Conservation (phyloP, 2,113 vertebrate species). For the Dendrocopos noguchii region DNA sequence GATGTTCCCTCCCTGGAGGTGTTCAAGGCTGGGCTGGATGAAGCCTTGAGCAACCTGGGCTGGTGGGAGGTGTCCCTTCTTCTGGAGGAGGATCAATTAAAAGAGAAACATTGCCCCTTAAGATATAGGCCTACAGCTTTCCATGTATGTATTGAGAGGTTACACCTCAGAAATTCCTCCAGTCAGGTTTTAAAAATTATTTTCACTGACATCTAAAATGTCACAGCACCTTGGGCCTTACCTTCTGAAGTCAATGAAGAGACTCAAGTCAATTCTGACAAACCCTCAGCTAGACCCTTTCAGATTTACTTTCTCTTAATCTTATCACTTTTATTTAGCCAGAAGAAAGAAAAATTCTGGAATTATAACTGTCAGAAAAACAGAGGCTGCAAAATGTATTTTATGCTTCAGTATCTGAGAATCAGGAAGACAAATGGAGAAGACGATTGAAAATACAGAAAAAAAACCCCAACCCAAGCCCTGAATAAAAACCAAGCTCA, state of each 20-base stretch:
- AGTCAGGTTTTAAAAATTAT: not conserved
- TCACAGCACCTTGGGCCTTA: not conserved
- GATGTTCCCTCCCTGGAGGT: too few relatives aligned
- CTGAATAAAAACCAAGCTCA: not conserved
- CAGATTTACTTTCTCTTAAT: not conserved
- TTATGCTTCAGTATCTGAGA: not conserved
- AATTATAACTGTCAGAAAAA: not conserved
- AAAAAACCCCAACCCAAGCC: not conserved
- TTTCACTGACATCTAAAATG: slow-evolving; percentile 4
- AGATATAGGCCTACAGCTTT: not conserved
- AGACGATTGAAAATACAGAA: not conserved
- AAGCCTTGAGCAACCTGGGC: too few relatives aligned
- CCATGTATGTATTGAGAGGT: not conserved
- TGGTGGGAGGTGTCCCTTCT: not conserved
- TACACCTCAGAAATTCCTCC: not conserved
- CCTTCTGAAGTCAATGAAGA: not conserved
- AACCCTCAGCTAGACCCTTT: not conserved
- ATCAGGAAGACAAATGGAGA: not conserved
- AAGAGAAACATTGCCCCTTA: not conserved
- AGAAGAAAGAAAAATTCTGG: slow-evolving; percentile 6
- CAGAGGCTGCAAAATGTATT: not conserved
- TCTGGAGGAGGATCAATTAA: not conserved
- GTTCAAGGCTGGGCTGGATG: too few relatives aligned
- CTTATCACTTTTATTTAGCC: slow-evolving; percentile 11
- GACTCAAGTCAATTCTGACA: not conserved